Base-by-base conservation (phyloP, 2,113 vertebrate species). In the Psittacara wagleri region DNA sequence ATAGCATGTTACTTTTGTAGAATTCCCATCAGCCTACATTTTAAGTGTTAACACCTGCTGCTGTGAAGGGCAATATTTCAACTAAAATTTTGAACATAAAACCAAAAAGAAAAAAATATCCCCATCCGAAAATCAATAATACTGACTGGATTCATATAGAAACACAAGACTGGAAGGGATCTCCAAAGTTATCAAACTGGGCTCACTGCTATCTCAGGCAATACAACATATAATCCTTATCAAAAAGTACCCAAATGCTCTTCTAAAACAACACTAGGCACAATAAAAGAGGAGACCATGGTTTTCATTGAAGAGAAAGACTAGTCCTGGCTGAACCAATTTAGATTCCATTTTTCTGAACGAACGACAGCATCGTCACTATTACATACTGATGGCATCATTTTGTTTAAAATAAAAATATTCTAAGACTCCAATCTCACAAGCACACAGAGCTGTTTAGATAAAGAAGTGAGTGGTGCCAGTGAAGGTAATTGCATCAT, bases 331-430 rank as follows among this genome's bases (percentile, higher is more conserved):
- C 39, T 68, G 57, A 86, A 92, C 83, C 55, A 46, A 78, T 79
- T 69, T 52, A 25, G 24, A 75, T 55, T 37, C 55, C 6, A 9
- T 90, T 95, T 93, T 89, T 90, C 79, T 81, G 69, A 92, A 54
- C 29, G 57, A 90, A 54, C 33, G 69, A 72, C 31, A 49, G 29
- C 46, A 49, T 11, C 51, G 31, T 77, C 75, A 43, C 46, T 19
- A 31, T 64, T 43, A 27, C 1, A 0, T 28, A 52, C 13, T 44
- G 55, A 67, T 61, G 25, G 48, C 57, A 83, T 66, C 10, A 2
- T 28, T 43, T 25, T 80, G 49, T 77, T 76, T 86, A 92, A 90
- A 90, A 95, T 63, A 17, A 85, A 92, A 83, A 74, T 83, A 80
- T 77, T 80, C 79, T 41, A 74, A 68, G 72, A 28, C 43, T 70